Evolutionary conservation across 2,797 vertebrate species (phyloP).

Genomic region (Aythya fuligula): DNA sequence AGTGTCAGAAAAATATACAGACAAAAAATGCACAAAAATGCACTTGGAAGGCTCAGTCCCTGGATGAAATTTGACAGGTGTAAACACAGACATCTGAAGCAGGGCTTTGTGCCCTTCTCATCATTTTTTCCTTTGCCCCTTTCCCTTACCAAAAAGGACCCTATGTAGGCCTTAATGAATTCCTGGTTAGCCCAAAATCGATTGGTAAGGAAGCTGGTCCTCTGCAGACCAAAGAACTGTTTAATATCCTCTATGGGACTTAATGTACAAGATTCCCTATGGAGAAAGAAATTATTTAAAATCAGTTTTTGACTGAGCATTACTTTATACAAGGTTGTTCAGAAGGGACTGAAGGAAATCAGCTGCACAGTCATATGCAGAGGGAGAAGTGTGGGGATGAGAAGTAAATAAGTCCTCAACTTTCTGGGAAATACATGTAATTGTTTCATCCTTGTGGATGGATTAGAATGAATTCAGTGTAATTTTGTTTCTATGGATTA

Average conservation of each 20-base stretch:
- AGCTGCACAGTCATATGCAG: not conserved
- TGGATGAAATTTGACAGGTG: not conserved
- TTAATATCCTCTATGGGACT: rapidly evolving
- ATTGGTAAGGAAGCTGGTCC: not conserved
- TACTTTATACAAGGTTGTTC: not conserved
- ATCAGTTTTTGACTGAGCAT: not conserved
- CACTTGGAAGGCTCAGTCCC: not conserved
- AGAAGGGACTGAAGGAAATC: not conserved
- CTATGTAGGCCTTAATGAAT: not conserved
- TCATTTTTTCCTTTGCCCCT: not conserved
- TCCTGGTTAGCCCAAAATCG: not conserved
- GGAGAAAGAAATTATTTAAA: not conserved
- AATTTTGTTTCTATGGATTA: not conserved
- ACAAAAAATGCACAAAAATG: not conserved
- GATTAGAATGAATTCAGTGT: not conserved
- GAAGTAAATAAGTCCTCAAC: not conserved
- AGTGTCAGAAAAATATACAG: not conserved
- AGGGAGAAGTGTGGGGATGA: not conserved
- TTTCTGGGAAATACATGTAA: not conserved
- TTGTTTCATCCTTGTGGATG: not conserved
- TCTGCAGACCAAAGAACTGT: not conserved
- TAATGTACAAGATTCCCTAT: rapidly evolving
- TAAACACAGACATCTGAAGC: not conserved
- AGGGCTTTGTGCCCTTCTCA: not conserved
- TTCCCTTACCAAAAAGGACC: not conserved